Conservation (phyloP, 2,797 vertebrate genomes). For the Okamejei kenojei region DNA sequence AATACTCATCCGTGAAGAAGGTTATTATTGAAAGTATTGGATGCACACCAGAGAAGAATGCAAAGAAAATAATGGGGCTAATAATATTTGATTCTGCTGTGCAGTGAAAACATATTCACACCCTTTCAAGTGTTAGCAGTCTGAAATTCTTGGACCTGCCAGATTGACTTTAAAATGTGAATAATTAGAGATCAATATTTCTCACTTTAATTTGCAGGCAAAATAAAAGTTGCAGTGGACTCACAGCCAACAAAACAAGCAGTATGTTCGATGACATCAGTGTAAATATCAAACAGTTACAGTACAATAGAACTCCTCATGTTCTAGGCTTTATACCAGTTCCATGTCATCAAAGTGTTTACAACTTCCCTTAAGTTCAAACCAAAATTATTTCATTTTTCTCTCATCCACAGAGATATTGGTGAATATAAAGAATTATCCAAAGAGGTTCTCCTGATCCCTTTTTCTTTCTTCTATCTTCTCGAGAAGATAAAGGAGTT, state of each 20-base stretch:
- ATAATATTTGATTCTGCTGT: conserved; percentile 21
- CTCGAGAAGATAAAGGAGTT: too few species aligned
- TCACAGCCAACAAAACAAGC: not conserved
- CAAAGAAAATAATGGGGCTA: not conserved
- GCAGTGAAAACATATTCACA: not conserved
- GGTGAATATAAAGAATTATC: not conserved
- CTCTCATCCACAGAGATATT: not conserved
- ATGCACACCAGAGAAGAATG: too few species aligned
- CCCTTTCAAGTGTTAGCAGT: not conserved
- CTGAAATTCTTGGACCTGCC: not conserved
- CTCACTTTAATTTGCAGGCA: not conserved
- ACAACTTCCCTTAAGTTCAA: not conserved
- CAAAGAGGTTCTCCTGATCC: too few species aligned
- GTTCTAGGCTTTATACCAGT: not conserved
- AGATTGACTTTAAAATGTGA: not conserved
- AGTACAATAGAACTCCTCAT: not conserved
- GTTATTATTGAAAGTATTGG: too few species aligned
- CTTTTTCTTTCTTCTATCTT: too few species aligned
- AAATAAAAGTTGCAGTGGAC: not conserved
- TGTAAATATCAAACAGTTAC: not conserved
- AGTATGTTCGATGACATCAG: not conserved
- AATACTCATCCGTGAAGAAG: too few species aligned
- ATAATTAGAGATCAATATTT: not conserved
- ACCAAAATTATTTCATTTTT: not conserved
- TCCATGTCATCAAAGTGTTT: not conserved